A percentile compares a stretch with the other conserved stretches of the same genome.
phyloP scores from a whole-genome alignment of 2,113 vertebrate species.

The Hyperoodon ampullatus region DNA sequence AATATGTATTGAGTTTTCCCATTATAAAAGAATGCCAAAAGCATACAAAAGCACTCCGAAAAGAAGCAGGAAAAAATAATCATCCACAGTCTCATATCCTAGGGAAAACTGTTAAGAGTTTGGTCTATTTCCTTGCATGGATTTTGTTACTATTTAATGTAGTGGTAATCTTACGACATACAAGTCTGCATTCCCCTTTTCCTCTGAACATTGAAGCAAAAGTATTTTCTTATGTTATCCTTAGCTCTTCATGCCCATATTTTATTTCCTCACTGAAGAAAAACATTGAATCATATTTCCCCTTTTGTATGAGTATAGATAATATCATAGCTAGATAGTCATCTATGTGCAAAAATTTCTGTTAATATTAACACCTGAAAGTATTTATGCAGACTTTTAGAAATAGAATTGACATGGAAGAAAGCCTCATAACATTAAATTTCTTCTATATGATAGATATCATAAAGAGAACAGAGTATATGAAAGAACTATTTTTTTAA shows the following conservation, averaged over 20 bases:
- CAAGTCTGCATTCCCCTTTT: not conserved
- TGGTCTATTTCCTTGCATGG: not conserved
- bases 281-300: not conserved
- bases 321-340: not conserved
- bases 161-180: not conserved
- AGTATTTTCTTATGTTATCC: not conserved
- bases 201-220: not conserved
- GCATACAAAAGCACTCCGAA: not conserved
- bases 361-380: not conserved
- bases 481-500: not conserved
- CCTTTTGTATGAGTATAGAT: not conserved
- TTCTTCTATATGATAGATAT: not conserved
- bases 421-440: not conserved
- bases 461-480: not conserved
- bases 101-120: not conserved
- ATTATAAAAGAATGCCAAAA: not conserved
- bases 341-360: not conserved
- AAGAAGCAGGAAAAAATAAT: not conserved
- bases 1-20: not conserved
- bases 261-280: not conserved
- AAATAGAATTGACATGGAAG: not conserved
- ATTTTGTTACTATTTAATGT: not conserved
- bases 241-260: not conserved
- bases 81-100: not conserved
- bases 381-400: not conserved